These are phyloP conservation scores for Callosobruchus maculatus DNA, from an alignment of 2,888 invertebrate genomes.

Conservation along the genomic window DNA sequence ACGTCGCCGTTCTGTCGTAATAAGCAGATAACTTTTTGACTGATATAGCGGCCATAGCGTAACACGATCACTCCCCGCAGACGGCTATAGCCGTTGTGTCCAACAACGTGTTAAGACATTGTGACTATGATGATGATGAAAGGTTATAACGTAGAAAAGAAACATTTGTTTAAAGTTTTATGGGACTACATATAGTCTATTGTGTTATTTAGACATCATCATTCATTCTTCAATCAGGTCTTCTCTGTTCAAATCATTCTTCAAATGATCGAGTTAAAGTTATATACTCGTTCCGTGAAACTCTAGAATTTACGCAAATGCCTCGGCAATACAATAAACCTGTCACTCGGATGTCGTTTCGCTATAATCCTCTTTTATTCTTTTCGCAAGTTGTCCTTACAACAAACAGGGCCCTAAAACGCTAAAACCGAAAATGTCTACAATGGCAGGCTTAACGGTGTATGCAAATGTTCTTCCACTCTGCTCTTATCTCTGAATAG, in stretches of 20 bases:
- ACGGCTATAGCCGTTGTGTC: no score
- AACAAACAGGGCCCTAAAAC: not conserved
- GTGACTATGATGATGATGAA: no score
- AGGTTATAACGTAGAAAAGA: no score
- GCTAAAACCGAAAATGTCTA: not conserved
- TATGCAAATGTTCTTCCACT: not conserved
- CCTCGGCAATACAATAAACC: not conserved
- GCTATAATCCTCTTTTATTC: not conserved
- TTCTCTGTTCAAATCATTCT: not conserved
- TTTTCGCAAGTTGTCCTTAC: not conserved
- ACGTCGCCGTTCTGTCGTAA: no score
- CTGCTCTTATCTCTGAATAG: not conserved
- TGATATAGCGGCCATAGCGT: no score
- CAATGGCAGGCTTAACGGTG: not conserved
- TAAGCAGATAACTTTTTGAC: no score
- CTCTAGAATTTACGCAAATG: not conserved
- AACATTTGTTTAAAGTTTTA: no score
- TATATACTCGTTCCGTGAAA: not conserved
- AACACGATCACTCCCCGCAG: no score
- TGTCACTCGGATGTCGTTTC: not conserved
- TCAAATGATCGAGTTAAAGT: not conserved
- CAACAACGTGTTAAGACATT: no score
- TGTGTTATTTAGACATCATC: no score
- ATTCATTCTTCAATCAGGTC: not conserved
- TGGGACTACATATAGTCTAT: no score